These are phyloP conservation scores for Gadopsis bispinosus DNA, from an alignment of 2,797 vertebrate genomes.

Conservation along the genomic window DNA sequence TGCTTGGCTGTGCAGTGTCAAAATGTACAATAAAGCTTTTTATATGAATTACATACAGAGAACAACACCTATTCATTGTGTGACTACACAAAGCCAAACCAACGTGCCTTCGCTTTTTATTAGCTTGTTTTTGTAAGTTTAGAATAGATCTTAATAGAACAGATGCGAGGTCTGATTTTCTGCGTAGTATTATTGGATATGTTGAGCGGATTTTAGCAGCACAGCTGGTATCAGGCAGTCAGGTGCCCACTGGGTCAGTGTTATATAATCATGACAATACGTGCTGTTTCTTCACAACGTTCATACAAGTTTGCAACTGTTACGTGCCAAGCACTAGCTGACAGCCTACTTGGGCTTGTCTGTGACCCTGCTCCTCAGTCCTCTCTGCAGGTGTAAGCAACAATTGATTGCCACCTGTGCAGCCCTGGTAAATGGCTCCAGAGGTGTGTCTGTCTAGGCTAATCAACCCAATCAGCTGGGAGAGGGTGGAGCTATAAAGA, in stretches of 20 bases:
- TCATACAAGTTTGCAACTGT: no score
- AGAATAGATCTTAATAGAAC: background rate
- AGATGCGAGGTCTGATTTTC: background rate
- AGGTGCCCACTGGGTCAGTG: constrained; percentile 13
- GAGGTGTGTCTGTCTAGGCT: no score
- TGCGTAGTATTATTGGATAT: background rate
- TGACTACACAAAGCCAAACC: background rate
- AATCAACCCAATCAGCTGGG: no score
- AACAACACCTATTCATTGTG: background rate
- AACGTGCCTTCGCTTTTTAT: background rate
- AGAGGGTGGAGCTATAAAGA: no score
- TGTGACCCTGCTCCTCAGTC: no score
- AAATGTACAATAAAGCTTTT: background rate
- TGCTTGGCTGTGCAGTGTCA: background rate
- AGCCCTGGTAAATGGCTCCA: no score
- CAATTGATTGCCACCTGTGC: no score
- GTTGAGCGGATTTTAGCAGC: background rate
- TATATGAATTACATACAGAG: background rate
- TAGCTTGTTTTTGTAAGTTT: background rate
- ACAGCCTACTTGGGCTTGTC: no score
- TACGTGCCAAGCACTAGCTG: no score
- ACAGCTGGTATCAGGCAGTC: background rate
- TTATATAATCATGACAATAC: constrained; percentile 12
- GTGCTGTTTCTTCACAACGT: no score
- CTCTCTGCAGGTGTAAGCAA: no score